Percentiles rank a stretch among this genome's conserved stretches.
These are phyloP conservation scores for Dolichopus griseipennis DNA, from an alignment of 2,888 invertebrate species.

Conservation along the genomic window DNA sequence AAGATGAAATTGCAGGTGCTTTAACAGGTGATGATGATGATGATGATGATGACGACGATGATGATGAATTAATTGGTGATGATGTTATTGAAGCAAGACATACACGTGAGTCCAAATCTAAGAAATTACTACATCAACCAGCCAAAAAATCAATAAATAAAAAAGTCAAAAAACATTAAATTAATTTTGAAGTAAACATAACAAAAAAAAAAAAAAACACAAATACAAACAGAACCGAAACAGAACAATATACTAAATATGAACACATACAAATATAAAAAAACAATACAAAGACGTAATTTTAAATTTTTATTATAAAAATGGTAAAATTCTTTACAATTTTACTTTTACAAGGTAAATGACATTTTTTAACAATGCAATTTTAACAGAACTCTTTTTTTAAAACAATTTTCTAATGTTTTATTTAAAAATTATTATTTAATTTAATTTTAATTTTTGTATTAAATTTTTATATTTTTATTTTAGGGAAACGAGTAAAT, in stretches of 20 bases:
- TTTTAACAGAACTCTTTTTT: too few species aligned
- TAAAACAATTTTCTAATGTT: too few species aligned
- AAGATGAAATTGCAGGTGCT: constrained; percentile 58
- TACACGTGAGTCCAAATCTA: constrained; percentile 81
- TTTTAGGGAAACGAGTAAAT: too few species aligned
- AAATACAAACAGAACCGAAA: not conserved
- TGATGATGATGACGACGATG: constrained; percentile 55
- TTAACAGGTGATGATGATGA: constrained; percentile 58
- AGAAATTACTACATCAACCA: constrained; percentile 33
- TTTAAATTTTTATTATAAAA: not conserved
- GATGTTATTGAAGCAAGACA: constrained; percentile 56
- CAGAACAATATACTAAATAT: not conserved
- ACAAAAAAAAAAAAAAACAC: constrained; percentile 33
- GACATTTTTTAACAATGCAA: too few species aligned
- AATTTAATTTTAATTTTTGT: too few species aligned
- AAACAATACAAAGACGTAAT: not conserved
- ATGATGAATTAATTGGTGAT: constrained; percentile 55
- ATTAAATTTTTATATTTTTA: too few species aligned
- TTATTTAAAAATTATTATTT: too few species aligned
- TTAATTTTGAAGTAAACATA: constrained; percentile 14
- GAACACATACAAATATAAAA: not conserved
- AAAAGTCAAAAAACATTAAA: constrained; percentile 7
- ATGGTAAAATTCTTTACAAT: not conserved
- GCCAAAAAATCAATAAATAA: constrained; percentile 7
- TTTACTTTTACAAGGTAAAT: too few species aligned